Evolutionary conservation across 2,797 vertebrate species (phyloP).

Genomic region (Florisuga fusca): DNA sequence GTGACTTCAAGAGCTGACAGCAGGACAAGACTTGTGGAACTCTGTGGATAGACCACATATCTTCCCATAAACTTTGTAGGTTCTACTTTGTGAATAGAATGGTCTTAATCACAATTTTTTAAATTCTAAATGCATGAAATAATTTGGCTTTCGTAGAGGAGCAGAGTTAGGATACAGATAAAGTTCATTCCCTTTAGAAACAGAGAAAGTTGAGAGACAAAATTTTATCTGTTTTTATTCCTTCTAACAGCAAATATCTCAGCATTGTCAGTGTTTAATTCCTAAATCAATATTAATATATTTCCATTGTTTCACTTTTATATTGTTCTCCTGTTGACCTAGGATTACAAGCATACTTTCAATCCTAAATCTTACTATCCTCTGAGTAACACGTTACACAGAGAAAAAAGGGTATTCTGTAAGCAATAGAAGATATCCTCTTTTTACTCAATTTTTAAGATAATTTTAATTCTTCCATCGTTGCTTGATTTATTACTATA

Average conservation of each 20-base stretch:
- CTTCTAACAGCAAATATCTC: not conserved
- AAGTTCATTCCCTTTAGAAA: not conserved
- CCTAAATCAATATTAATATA: constrained; percentile 11
- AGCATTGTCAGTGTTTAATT: not conserved
- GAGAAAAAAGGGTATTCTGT: not conserved
- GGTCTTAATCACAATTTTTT: not conserved
- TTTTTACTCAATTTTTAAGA: not conserved
- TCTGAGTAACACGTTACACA: not conserved
- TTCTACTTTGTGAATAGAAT: not conserved
- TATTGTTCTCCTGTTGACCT: not conserved
- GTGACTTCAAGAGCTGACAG: not conserved
- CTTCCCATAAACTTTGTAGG: not conserved
- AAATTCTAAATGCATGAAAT: not conserved
- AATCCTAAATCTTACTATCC: not conserved
- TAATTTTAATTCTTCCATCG: not conserved
- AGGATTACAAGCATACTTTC: not conserved
- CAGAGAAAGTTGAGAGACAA: not conserved
- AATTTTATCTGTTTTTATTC: not conserved
- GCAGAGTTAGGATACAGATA: not conserved
- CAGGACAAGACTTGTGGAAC: not conserved
- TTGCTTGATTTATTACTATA: not conserved
- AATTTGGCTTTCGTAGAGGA: not conserved
- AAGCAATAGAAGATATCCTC: not conserved
- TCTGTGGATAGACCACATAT: not conserved
- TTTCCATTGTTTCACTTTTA: not conserved